These are phyloP conservation scores for Cataglyphis altisquamis DNA, from an alignment of 2,888 invertebrate genomes.

Conservation along the genomic window DNA sequence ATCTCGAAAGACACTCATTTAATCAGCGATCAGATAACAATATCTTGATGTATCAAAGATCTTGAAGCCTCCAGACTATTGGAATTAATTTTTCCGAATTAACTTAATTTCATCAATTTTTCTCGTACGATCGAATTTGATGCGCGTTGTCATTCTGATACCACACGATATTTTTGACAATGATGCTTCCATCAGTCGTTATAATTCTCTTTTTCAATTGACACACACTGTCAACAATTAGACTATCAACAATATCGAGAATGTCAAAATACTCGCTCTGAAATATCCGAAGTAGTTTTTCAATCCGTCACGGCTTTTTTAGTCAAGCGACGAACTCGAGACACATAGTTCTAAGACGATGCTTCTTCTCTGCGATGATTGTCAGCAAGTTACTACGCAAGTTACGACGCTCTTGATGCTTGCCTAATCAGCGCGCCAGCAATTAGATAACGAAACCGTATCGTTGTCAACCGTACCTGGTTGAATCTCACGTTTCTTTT, in stretches of 20 bases:
- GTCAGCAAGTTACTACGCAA: neutral
- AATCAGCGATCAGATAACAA: conserved; percentile 25
- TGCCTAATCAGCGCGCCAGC: conserved; percentile 46
- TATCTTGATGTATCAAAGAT: neutral
- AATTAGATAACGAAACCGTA: conserved; percentile 58
- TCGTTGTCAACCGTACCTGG: conserved; percentile 12
- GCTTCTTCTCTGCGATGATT: neutral
- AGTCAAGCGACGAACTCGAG: neutral
- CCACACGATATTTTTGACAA: neutral
- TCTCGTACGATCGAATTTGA: neutral
- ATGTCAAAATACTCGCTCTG: neutral
- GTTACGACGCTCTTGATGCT: conserved; percentile 9
- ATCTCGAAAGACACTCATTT: neutral
- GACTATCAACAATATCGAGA: neutral
- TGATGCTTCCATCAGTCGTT: neutral
- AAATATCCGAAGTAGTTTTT: neutral
- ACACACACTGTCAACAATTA: neutral
- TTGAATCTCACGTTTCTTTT: conserved; percentile 18
- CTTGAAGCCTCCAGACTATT: neutral
- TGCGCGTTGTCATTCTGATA: too few species aligned
- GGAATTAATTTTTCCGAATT: neutral
- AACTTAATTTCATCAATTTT: neutral
- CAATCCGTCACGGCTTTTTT: neutral
- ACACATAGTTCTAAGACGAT: neutral
- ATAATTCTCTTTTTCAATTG: neutral